phyloP scores from a whole-genome alignment of 2,797 vertebrate species.

The Acropternis orthonyx region DNA sequence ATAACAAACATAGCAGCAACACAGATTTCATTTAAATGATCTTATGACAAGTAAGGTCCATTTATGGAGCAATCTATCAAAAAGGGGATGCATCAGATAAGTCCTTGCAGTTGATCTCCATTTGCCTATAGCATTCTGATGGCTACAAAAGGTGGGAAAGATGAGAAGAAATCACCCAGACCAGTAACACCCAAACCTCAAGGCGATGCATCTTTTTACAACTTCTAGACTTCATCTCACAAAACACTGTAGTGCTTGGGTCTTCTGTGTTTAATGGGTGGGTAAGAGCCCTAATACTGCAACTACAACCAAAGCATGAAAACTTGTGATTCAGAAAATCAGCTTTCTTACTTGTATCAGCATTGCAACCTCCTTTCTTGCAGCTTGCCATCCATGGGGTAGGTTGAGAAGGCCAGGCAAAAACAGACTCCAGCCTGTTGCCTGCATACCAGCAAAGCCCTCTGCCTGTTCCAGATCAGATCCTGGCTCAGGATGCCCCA shows the following conservation, averaged over 20 bases:
- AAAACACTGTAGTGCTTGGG: neutral
- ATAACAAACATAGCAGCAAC: neutral
- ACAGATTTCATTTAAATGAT: neutral
- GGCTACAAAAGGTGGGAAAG: neutral
- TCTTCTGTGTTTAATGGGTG: neutral
- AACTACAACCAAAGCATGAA: neutral
- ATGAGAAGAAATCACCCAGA: neutral
- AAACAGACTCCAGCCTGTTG: neutral
- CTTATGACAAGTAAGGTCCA: neutral
- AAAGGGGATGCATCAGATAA: neutral
- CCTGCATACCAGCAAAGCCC: fast-evolving
- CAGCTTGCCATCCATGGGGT: neutral
- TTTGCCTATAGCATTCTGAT: neutral
- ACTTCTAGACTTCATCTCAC: neutral
- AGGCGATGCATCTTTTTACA: neutral
- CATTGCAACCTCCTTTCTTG: neutral
- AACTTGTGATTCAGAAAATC: neutral
- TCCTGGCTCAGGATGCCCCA: neutral
- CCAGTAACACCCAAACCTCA: neutral
- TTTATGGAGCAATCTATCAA: neutral
- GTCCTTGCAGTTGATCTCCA: neutral
- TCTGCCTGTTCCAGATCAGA: neutral
- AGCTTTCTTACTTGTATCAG: neutral
- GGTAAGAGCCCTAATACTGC: neutral
- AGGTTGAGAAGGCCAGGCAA: neutral